Percentiles rank a stretch among this genome's conserved stretches.
These are phyloP conservation scores for Lucinisca nassula DNA, from an alignment of 2,888 invertebrate genomes.

Conservation along the genomic window DNA sequence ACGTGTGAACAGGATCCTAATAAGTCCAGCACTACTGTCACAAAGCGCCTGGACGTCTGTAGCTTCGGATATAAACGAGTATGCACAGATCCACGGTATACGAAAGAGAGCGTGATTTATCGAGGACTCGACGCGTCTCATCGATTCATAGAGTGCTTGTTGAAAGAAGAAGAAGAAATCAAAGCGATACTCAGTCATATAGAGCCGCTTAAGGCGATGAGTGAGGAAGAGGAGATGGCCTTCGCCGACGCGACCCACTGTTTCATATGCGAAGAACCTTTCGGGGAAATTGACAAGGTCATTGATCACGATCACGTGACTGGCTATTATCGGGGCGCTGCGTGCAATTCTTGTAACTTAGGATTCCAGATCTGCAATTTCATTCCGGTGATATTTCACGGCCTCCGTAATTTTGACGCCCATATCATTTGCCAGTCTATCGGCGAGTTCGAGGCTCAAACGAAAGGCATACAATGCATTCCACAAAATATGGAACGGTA, in stretches of 20 bases:
- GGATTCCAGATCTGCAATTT: slow-evolving; percentile 16
- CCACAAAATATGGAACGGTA: slow-evolving; percentile 28
- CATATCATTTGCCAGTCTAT: slow-evolving; percentile 33
- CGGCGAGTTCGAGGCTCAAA: not conserved
- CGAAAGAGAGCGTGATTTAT: slow-evolving; percentile 13
- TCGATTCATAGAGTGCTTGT: slow-evolving; percentile 13
- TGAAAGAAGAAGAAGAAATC: slow-evolving; percentile 43
- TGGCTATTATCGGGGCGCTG: not conserved
- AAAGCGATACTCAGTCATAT: slow-evolving; percentile 22
- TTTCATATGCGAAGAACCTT: slow-evolving; percentile 38
- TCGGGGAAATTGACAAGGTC: slow-evolving; percentile 24
- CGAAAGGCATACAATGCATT: not conserved
- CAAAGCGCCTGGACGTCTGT: not conserved
- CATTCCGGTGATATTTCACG: slow-evolving; percentile 39
- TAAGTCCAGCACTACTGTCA: slow-evolving; percentile 3
- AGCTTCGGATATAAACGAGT: slow-evolving; percentile 13
- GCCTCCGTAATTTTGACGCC: slow-evolving; percentile 39
- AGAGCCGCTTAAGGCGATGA: slow-evolving; percentile 14
- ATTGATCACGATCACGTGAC: not conserved
- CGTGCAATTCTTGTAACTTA: not conserved
- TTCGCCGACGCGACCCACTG: slow-evolving; percentile 35
- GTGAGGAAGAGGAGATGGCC: not conserved
- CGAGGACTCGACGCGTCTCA: not conserved
- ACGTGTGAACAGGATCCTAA: slow-evolving; percentile 2
- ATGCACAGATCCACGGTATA: slow-evolving; percentile 18